Evolutionary conservation across 1,140 invertebrate genomes (phyloP).

Genomic region (Hylaeus anthracinus): DNA sequence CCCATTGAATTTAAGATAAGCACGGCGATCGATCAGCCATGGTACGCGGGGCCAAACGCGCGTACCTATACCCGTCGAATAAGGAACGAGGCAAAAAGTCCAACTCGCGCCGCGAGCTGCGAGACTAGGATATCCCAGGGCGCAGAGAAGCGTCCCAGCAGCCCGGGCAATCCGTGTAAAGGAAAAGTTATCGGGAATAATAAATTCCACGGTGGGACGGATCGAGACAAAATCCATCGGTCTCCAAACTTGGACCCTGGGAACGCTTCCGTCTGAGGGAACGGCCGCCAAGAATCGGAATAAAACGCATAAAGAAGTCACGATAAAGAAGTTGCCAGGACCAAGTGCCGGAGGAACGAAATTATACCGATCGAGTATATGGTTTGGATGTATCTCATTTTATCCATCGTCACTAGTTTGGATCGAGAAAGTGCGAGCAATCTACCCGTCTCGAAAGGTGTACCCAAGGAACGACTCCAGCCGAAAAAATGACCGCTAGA

Average conservation of each 20-base stretch:
- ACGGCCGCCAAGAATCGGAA: constrained; percentile 14
- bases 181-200: constrained; percentile 73
- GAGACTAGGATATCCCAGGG: too few relatives aligned
- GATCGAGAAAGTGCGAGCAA: constrained; percentile 63
- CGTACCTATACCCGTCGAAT: constrained; percentile 19
- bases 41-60: not conserved
- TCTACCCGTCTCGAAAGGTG: constrained; percentile 66
- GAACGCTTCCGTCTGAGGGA: constrained; percentile 25
- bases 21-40: constrained; percentile 39
- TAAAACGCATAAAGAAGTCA: not conserved
- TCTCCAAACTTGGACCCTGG: constrained; percentile 61
- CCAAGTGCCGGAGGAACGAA: constrained; percentile 43
- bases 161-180: constrained; percentile 33
- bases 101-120: not conserved
- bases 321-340: constrained; percentile 44
- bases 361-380: constrained; percentile 73
- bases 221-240: constrained; percentile 70
- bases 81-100: constrained; percentile 38
- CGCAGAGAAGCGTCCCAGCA: not conserved
- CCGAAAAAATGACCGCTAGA: constrained; percentile 31
- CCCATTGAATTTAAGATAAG: constrained; percentile 64
- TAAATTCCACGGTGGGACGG: constrained; percentile 68
- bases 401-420: not conserved
- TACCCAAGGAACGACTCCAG: constrained; percentile 11
- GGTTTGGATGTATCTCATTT: too few relatives aligned